Evolutionary conservation across 1,140 invertebrate species (phyloP), one percentile per base, ranked within the genome.

Genomic region (Drosophila virilis): DNA sequence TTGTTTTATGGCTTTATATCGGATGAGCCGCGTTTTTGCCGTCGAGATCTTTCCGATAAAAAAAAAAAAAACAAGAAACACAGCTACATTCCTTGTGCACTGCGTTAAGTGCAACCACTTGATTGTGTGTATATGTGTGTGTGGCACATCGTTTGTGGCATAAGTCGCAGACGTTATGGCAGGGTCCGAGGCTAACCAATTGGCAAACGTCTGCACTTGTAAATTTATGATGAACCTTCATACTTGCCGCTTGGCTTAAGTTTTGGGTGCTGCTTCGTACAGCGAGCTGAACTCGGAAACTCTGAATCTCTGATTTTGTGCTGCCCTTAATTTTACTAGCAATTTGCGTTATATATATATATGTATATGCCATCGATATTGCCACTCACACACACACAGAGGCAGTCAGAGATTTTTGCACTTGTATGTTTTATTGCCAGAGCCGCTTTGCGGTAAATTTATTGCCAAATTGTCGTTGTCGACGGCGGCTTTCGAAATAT

Each of bases 191-290:
- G 64, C 55, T 42, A 59, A 57, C 51, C 62, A 74, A 77, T 77
- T 74, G 77, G 73, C 64, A 78, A 71, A 79, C 81, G 83, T 85
- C 78, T 74, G 83, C 83, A 85, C 75, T 85, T 85, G 67, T 71
- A 76, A 88, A 85, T 85, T 85, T 85, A 85, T 85, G 82, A 85
- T 75, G 72, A 70, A 88, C 82, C 82, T 85, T 88, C 78, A 70
- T 70, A 82, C 83, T 59, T 55, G 67, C 15, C 37, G 51, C 57
- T 52, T 52, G 67, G 55, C 51, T 45, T 61, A 45, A 32, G 46
- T 15, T 28, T 42, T 59, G 17, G 12, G 37, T 35, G 48, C 40
- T 28, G 43, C 6, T 32, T 17, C 50, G 8, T 9, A 33, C 32
- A 2, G 8, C 22, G 15, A 8, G 7, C 51, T 17, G 51, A 13